Percentiles rank a stretch among this genome's conserved stretches.
phyloP scores from a whole-genome alignment of 1,140 invertebrate genomes.

The Camponotus floridanus region DNA sequence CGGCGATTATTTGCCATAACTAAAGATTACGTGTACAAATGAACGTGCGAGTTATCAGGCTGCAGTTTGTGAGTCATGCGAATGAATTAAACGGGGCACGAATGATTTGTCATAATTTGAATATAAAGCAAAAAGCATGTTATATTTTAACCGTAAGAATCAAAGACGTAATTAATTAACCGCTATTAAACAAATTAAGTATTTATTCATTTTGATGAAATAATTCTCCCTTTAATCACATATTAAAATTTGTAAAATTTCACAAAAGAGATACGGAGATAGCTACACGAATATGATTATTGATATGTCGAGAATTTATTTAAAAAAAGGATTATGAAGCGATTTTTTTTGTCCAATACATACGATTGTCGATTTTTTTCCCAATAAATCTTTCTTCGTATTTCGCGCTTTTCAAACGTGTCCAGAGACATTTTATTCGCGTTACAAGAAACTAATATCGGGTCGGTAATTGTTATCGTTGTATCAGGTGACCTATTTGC shows the following conservation, averaged over 20 bases:
- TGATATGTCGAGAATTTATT: background rate
- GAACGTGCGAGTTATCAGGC: slow-evolving; percentile 62
- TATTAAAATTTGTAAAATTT: background rate
- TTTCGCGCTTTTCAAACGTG: background rate
- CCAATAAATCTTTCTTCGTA: background rate
- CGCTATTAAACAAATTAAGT: background rate
- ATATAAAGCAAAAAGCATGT: slow-evolving; percentile 5
- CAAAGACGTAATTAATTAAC: background rate
- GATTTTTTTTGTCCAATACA: background rate
- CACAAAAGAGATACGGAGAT: background rate
- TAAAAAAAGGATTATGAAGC: background rate
- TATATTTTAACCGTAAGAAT: background rate
- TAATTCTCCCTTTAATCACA: background rate
- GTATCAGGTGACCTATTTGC: slow-evolving; percentile 69
- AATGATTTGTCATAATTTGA: slow-evolving; percentile 28
- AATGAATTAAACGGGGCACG: slow-evolving; percentile 64
- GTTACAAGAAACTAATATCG: slow-evolving; percentile 52
- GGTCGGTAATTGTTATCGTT: slow-evolving; percentile 71
- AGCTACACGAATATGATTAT: background rate
- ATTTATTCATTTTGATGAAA: background rate
- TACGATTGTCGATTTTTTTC: background rate
- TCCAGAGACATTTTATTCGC: slow-evolving; percentile 15
- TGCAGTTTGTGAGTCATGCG: slow-evolving; percentile 65
- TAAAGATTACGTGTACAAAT: slow-evolving; percentile 61
- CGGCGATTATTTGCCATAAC: slow-evolving; percentile 59